Evolutionary conservation across 2,113 vertebrate species (phyloP).

Genomic region (Ploceus nigricollis): DNA sequence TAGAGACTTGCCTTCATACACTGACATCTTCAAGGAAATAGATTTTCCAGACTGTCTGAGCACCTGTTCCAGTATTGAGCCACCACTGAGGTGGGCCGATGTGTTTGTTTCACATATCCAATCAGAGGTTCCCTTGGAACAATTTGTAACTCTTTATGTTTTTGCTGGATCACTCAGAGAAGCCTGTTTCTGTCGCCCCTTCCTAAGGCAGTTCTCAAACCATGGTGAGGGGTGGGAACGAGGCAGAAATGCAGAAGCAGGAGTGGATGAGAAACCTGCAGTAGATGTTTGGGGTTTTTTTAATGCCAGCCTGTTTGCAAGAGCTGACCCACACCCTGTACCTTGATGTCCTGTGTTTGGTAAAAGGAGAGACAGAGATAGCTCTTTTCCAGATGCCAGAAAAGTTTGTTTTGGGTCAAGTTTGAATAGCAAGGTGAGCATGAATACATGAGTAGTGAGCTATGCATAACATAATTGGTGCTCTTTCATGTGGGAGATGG

Average conservation of each 20-base stretch:
- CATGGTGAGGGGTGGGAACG: accelerated
- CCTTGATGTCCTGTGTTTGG: background rate
- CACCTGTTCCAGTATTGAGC: background rate
- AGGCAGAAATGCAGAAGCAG: background rate
- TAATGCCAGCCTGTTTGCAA: background rate
- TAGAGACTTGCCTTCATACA: background rate
- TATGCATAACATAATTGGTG: background rate
- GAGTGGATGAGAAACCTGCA: background rate
- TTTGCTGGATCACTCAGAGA: background rate
- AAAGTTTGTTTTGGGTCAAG: background rate
- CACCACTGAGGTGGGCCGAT: accelerated
- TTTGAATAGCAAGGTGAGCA: background rate
- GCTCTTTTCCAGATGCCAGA: background rate
- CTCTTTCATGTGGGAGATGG: background rate
- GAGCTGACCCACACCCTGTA: background rate
- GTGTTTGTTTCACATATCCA: accelerated
- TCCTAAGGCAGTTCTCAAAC: background rate
- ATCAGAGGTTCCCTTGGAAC: background rate
- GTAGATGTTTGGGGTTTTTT: background rate
- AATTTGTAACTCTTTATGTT: background rate
- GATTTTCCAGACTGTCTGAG: background rate
- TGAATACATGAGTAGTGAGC: background rate
- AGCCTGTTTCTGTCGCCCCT: background rate
- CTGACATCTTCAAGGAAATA: background rate
- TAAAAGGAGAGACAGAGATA: background rate